Evolutionary conservation across 2,113 vertebrate species (phyloP).

Genomic region (Thunnus maccoyii): DNA sequence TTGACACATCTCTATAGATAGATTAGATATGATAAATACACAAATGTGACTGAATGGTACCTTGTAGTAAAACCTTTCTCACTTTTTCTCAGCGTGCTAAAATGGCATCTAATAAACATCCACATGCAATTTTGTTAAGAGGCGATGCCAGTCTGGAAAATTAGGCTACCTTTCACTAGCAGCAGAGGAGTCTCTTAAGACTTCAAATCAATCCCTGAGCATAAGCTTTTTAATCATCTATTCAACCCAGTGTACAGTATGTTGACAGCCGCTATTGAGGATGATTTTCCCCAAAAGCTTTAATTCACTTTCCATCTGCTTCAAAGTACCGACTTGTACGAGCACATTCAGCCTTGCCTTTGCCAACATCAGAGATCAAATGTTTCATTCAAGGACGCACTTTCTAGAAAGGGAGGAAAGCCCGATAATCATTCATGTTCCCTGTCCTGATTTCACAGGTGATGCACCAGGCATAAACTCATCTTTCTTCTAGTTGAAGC

Average conservation of each 20-base stretch:
- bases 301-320: slow-evolving; percentile 30
- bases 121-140: slow-evolving; percentile 23
- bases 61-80: not conserved
- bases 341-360: slow-evolving; percentile 14
- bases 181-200: slow-evolving; percentile 36
- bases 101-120: slow-evolving; percentile 36
- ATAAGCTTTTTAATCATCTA: slow-evolving; percentile 51
- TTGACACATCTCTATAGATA: not conserved
- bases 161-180: slow-evolving; percentile 59
- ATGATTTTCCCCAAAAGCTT: slow-evolving; percentile 35
- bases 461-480: slow-evolving; percentile 21
- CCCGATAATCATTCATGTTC: slow-evolving; percentile 31
- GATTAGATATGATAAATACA: not conserved
- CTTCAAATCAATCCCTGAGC: slow-evolving; percentile 22
- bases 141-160: slow-evolving; percentile 46
- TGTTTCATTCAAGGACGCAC: slow-evolving; percentile 45
- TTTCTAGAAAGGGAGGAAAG: slow-evolving; percentile 31
- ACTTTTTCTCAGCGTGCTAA: slow-evolving; percentile 15
- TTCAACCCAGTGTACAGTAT: slow-evolving; percentile 30
- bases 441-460: slow-evolving; percentile 38
- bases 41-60: not conserved
- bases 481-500: not conserved
- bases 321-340: slow-evolving; percentile 2
- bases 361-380: slow-evolving; percentile 35
- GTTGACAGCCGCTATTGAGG: slow-evolving; percentile 29